These are phyloP conservation scores for Lichenostomus cassidix DNA, from an alignment of 2,113 vertebrate genomes.

Conservation along the genomic window DNA sequence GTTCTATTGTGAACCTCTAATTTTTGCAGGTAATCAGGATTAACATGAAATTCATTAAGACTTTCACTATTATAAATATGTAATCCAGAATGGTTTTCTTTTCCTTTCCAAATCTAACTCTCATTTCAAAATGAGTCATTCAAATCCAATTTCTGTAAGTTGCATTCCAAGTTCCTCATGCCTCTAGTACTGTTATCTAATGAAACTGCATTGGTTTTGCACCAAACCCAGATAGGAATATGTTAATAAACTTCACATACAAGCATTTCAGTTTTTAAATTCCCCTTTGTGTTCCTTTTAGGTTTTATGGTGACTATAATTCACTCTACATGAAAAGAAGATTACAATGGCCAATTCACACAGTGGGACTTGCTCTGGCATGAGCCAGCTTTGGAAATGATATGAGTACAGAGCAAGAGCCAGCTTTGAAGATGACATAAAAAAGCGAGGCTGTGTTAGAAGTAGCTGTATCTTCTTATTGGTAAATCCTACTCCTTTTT, in stretches of 20 bases:
- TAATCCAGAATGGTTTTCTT: background rate
- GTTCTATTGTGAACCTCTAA: background rate
- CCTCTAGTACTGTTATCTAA: background rate
- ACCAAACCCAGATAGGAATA: background rate
- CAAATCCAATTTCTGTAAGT: background rate
- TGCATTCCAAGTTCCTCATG: background rate
- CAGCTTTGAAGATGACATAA: background rate
- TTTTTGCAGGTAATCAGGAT: background rate
- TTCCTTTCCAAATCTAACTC: background rate
- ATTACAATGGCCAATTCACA: background rate
- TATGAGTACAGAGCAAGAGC: background rate
- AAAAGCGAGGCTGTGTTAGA: background rate
- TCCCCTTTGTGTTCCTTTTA: background rate
- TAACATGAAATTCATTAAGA: background rate
- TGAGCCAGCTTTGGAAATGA: background rate
- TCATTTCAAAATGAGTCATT: background rate
- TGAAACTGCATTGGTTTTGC: background rate
- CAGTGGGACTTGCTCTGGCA: background rate
- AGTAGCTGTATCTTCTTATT: background rate
- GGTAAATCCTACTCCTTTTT: background rate
- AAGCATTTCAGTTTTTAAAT: background rate
- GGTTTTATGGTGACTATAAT: background rate
- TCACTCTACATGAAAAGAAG: background rate
- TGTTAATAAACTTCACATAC: background rate
- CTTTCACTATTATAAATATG: background rate